Evolutionary conservation across 2,113 vertebrate genomes (phyloP), one percentile per base, ranked within the genome.

Genomic region (Phrynosoma platyrhinos): DNA sequence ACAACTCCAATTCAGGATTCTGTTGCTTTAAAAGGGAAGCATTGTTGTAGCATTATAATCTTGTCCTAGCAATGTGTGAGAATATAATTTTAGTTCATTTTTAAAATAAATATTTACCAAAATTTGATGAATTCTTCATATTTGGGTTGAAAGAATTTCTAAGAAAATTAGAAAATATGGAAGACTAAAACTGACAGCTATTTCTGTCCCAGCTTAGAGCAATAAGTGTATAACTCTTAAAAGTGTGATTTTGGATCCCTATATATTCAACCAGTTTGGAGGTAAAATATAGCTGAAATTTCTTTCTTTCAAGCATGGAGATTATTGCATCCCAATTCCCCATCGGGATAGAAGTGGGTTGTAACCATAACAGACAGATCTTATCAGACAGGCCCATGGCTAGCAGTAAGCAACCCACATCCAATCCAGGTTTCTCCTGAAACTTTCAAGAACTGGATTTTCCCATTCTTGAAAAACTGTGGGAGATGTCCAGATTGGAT

Each of bases 11-110:
- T 80, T 88, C 40, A 84, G 12, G 32, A 13, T 58, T 64, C 64
- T 69, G 40, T 88, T 85, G 0, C 62, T 88, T 55, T 20, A 87
- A 85, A 2, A n/a, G n/a, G 58, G 64, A 91, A 85, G 62, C 82
- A 87, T 82, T 79, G 78, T 52, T 76, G 4, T 9, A 25, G 23
- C 36, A 79, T 64, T 66, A 86, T 16, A 9, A 64, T 30, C 23
- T 10, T 71, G 10, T 71, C 23, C 68, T n/a, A 71, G 25, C 23
- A 23, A 27, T 30, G 27, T 27, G 18, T 30, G 30, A 71, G 25
- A 71, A 71, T 71, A 9, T 71, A 27, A 71, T 62, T 62, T 14
- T 62, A 14, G 25, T 71, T 71, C 68, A 71, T 71, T 71, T 71
- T 71, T 12, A 3, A 71, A 30, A 71, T 7, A 9, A 71, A 30